Conservation (phyloP, 2,113 vertebrate species). For the Apistogramma diplotaenia region DNA sequence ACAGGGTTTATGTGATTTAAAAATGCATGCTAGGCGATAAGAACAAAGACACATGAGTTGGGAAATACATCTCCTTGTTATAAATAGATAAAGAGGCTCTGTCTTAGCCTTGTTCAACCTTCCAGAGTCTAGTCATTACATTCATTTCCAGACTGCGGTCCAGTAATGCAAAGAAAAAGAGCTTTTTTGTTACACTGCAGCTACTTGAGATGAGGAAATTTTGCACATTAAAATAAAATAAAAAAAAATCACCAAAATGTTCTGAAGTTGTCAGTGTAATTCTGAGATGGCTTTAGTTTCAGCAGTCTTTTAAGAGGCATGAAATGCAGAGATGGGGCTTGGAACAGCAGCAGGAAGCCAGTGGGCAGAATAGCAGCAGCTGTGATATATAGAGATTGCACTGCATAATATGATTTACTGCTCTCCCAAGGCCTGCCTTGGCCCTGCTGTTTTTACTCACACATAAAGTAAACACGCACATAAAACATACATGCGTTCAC, state of each 20-base stretch:
- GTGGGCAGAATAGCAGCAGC: slow-evolving; percentile 30
- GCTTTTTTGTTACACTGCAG: slow-evolving; percentile 8
- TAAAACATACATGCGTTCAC: not conserved
- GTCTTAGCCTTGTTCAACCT: slow-evolving; percentile 33
- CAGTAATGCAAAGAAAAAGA: slow-evolving; percentile 13
- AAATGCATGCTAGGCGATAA: slow-evolving; percentile 66
- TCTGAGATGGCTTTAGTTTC: not conserved
- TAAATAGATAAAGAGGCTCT: slow-evolving; percentile 69
- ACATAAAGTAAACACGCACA: slow-evolving; percentile 13
- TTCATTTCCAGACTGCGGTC: slow-evolving; percentile 18
- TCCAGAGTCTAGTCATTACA: slow-evolving; percentile 28
- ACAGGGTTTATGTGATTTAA: slow-evolving; percentile 62
- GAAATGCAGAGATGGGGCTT: slow-evolving; percentile 12
- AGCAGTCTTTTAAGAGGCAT: not conserved
- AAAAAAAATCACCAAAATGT: not conserved
- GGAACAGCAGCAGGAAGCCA: slow-evolving; percentile 23
- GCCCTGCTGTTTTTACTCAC: slow-evolving; percentile 57
- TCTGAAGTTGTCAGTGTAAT: not conserved
- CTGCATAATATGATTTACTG: slow-evolving; percentile 66
- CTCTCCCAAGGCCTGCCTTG: slow-evolving; percentile 42
- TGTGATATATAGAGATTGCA: slow-evolving; percentile 57
- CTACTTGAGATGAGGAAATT: not conserved
- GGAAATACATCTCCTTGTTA: slow-evolving; percentile 64
- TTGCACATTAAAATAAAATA: not conserved
- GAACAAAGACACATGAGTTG: slow-evolving; percentile 51